Percentiles rank a stretch among this genome's conserved stretches.
phyloP scores from a whole-genome alignment of 2,797 vertebrate species.

The Enteromius paludinosus region DNA sequence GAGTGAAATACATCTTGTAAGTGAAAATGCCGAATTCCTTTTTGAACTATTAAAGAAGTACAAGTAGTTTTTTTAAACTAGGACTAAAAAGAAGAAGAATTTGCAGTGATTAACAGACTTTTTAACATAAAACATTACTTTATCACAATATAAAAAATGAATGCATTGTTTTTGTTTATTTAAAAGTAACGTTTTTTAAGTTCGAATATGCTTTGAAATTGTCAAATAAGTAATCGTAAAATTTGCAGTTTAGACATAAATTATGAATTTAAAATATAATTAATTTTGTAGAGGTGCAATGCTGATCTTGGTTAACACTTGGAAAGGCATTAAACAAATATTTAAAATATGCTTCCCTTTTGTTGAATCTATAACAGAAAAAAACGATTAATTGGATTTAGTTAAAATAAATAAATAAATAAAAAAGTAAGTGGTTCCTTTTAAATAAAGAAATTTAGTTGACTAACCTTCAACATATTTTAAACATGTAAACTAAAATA shows the following conservation, averaged over 20 bases:
- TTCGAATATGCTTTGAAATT: neutral
- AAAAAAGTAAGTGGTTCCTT: no score
- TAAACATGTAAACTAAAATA: neutral
- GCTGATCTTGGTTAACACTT: neutral
- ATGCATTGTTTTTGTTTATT: neutral
- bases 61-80: neutral
- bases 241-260: neutral
- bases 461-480: no score
- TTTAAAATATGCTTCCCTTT: neutral
- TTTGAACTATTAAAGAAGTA: neutral
- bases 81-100: neutral
- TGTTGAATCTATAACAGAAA: neutral
- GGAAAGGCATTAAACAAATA: neutral
- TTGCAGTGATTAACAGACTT: neutral
- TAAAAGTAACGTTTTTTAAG: neutral
- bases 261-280: neutral
- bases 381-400: no score
- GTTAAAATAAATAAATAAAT: no score
- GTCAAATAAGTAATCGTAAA: neutral
- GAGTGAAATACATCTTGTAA: conserved; percentile 29
- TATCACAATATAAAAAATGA: neutral
- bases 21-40: neutral
- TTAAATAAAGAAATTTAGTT: no score
- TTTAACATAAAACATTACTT: neutral
- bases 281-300: neutral